Evolutionary conservation across 1,140 invertebrate species (phyloP), one percentile per base, ranked within the genome.

Genomic region (Eriosoma lanigerum): DNA sequence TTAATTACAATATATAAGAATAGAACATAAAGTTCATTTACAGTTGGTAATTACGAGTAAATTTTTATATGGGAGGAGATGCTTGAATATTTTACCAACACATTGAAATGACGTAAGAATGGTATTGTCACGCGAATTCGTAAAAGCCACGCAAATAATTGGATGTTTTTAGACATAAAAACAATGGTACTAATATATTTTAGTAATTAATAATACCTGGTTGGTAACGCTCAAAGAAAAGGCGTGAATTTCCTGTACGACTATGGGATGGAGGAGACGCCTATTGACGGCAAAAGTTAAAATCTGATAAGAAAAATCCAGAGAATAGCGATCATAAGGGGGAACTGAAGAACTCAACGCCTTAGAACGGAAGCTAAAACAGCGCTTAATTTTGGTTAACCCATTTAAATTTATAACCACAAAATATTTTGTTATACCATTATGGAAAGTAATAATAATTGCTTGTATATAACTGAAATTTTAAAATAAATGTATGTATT

Each of bases 221-320:
- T 52, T 29, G 46, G 52, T 72, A 21, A 29, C 48, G 68, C 26
- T 48, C 21, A 32, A 52, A 38, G 38, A 15, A 78, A 62, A 78
- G 75, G 56, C 75, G 56, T 78, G 75, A 78, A 78, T 78, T 62
- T 78, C 75, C 56, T 62, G 29, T 56, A 32, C 19, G 29, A 54
- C 24, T 26, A 21, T 26, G 15, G 29, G 13, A 52, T 8, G 24
- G 29, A 29, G n/a, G n/a, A 60, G 32, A n/a, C 54, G 32, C 56
- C 56, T 76, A 78, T 78, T 62, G 56, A 78, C 56, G 56, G 56
- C 3, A 29, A 78, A 78, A 78, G 75, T 78, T 78, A 38, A 46
- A 48, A 78, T 78, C 75, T 48, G 75, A 78, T 78, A 78, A 78
- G 75, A 60, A 78, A 56, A 60, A 60, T 26, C 21, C 64, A 19